phyloP scores from a whole-genome alignment of 2,113 vertebrate species.

The Ellobius talpinus region DNA sequence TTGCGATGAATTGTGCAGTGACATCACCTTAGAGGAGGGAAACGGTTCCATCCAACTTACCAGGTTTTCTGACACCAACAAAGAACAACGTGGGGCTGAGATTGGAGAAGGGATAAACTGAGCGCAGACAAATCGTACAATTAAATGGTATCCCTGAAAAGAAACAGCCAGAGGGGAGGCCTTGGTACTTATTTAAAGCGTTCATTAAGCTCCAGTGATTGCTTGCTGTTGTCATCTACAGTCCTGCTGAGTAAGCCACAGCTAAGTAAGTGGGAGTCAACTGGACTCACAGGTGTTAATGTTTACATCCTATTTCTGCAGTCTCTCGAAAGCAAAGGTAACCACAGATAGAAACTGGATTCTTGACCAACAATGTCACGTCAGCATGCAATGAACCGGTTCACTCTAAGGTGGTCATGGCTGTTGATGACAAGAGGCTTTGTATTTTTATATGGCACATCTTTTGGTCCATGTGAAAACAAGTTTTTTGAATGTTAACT shows the following conservation, averaged over 20 bases:
- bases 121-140: constrained; percentile 89
- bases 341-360: constrained; percentile 93
- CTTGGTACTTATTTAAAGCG: constrained; percentile 90
- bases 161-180: constrained; percentile 87
- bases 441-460: constrained; percentile 94
- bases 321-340: constrained; percentile 93
- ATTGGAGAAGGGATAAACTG: constrained; percentile 85
- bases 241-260: constrained; percentile 94
- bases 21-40: constrained; percentile 88
- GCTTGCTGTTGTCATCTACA: constrained; percentile 93
- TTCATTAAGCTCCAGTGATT: constrained; percentile 92
- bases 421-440: constrained; percentile 91
- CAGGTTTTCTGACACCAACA: constrained; percentile 89
- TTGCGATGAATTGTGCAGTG: constrained; percentile 88
- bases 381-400: constrained; percentile 92
- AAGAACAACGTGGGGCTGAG: constrained; percentile 85
- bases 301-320: constrained; percentile 92
- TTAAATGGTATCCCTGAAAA: constrained; percentile 92
- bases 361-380: constrained; percentile 90
- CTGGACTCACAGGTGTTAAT: constrained; percentile 92
- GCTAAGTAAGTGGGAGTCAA: constrained; percentile 92
- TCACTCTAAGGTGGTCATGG: constrained; percentile 90
- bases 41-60: constrained; percentile 89
- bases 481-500: constrained; percentile 92
- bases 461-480: constrained; percentile 95